phyloP scores from a whole-genome alignment of 2,888 invertebrate genomes.

The Caenorhabditis virilis region DNA sequence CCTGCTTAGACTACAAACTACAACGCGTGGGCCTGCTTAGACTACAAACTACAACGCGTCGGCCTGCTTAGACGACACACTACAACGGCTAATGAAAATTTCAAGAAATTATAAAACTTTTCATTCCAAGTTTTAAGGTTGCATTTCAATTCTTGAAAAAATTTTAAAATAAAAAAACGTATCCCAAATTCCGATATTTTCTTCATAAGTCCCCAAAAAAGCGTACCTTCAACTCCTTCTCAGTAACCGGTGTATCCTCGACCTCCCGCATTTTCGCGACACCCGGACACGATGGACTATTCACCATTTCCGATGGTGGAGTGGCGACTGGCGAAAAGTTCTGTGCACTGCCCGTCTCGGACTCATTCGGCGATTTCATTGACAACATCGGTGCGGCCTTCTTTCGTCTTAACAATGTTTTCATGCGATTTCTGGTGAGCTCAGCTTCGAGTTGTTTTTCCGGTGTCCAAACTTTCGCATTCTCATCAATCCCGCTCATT shows the following conservation, averaged over 20 bases:
- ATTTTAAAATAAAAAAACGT: too few relatives aligned
- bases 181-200: too few relatives aligned
- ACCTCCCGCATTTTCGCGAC: slow-evolving; percentile 7
- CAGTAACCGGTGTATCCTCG: slow-evolving; percentile 33
- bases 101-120: too few relatives aligned
- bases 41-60: too few relatives aligned
- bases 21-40: too few relatives aligned
- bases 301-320: slow-evolving; percentile 17
- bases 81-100: too few relatives aligned
- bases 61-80: too few relatives aligned
- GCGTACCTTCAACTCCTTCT: slow-evolving; percentile 54
- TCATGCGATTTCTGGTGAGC: slow-evolving; percentile 55
- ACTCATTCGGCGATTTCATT: slow-evolving; percentile 11
- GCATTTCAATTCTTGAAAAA: too few relatives aligned
- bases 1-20: too few relatives aligned
- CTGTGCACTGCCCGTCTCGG: slow-evolving; percentile 28
- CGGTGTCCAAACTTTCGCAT: slow-evolving; percentile 35
- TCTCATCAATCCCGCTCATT: slow-evolving; percentile 22
- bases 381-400: slow-evolving; percentile 30
- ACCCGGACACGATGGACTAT: background rate
- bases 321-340: slow-evolving; percentile 30
- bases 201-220: too few relatives aligned
- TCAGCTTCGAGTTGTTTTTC: slow-evolving; percentile 56
- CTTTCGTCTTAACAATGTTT: slow-evolving; percentile 25
- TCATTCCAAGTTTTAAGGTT: too few relatives aligned